Conservation (phyloP, 2,888 invertebrate genomes). For the Drosophila hawaiiensis region DNA sequence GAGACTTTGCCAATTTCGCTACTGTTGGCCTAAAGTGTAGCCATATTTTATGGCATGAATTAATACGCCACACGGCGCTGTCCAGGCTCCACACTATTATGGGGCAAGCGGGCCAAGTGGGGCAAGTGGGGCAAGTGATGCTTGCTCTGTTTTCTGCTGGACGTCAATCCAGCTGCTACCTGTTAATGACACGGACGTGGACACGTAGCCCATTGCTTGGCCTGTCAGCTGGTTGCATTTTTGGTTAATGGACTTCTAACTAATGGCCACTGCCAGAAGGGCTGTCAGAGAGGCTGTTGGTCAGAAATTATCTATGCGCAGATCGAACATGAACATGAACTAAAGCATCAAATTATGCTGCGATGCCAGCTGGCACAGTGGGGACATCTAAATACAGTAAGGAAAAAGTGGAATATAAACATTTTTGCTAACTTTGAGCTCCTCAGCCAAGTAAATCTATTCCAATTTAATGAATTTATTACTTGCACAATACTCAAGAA, state of each 20-base stretch:
- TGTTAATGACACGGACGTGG: conserved; percentile 64
- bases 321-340: conserved; percentile 26
- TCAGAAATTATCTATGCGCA: conserved; percentile 57
- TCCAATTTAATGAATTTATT: background rate
- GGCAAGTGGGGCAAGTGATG: conserved; percentile 21
- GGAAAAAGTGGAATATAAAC: background rate
- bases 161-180: conserved; percentile 76
- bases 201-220: conserved; percentile 21
- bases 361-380: background rate
- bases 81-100: background rate
- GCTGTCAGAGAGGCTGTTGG: conserved; percentile 35
- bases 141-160: conserved; percentile 17
- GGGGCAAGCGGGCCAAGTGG: background rate
- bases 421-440: background rate
- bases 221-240: conserved; percentile 64
- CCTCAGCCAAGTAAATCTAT: background rate
- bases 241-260: conserved; percentile 71
- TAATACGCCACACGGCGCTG: conserved; percentile 58
- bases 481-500: background rate
- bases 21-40: conserved; percentile 59
- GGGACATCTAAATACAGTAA: background rate
- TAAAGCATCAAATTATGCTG: conserved; percentile 10
- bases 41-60: conserved; percentile 76
- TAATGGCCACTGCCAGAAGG: conserved; percentile 52
- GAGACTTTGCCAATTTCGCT: conserved; percentile 53